These are phyloP conservation scores for Anthonomus grandis DNA, from an alignment of 1,140 invertebrate species.

Conservation along the genomic window DNA sequence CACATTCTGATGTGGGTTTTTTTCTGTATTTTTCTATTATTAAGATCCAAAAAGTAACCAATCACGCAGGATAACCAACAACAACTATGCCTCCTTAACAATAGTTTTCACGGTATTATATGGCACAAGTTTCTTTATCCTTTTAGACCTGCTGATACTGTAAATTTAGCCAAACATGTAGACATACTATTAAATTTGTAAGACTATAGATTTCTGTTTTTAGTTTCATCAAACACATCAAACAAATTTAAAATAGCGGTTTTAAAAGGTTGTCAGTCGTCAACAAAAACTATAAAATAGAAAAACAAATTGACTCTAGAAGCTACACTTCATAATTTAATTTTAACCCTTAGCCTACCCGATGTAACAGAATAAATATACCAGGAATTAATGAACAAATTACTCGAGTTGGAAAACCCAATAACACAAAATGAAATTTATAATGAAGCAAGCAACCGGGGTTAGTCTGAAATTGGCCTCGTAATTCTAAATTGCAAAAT, in stretches of 20 bases:
- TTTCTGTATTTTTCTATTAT: too few species aligned
- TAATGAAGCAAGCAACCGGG: conserved; percentile 27
- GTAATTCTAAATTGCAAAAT: conserved; percentile 26
- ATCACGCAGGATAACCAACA: too few species aligned
- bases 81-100: too few species aligned
- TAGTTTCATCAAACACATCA: not conserved
- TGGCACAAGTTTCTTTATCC: too few species aligned
- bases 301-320: not conserved
- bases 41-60: too few species aligned
- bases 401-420: conserved; percentile 17
- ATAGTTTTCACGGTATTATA: too few species aligned
- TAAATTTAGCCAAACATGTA: too few species aligned
- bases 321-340: not conserved
- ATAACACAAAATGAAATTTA: conserved; percentile 29
- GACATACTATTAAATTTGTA: too few species aligned
- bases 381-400: conserved; percentile 22
- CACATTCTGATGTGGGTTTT: too few species aligned
- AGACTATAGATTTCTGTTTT: not conserved
- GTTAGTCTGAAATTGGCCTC: conserved; percentile 27
- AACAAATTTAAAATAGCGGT: not conserved
- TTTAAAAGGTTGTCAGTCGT: not conserved
- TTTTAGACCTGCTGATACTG: too few species aligned
- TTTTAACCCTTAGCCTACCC: not conserved
- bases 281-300: not conserved
- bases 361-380: conserved; percentile 14